These are phyloP conservation scores for Nebria brevicollis DNA, from an alignment of 2,888 invertebrate species.

Conservation along the genomic window DNA sequence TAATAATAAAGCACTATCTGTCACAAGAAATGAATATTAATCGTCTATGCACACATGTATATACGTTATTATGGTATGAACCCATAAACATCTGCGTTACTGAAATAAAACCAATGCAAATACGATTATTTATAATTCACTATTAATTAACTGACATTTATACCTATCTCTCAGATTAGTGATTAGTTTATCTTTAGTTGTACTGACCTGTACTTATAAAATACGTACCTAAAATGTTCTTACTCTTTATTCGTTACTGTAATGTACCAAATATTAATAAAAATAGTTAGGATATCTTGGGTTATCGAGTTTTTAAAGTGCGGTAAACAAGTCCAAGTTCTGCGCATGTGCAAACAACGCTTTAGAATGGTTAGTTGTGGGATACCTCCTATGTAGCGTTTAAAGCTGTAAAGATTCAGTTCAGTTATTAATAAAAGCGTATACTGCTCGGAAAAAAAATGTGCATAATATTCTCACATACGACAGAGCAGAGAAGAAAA, in stretches of 20 bases:
- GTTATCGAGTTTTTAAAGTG: no score
- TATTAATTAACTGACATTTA: conserved; percentile 26
- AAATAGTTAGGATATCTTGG: no score
- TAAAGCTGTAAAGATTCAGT: background rate
- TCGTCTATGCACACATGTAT: conserved; percentile 12
- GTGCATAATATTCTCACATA: background rate
- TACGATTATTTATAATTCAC: conserved; percentile 35
- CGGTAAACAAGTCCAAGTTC: no score
- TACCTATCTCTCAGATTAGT: no score
- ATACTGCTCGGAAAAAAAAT: background rate
- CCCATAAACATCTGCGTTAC: conserved; percentile 26
- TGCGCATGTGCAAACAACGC: no score
- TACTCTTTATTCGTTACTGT: no score
- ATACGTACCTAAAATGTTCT: no score
- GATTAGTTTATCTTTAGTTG: no score
- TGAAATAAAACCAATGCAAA: conserved; percentile 10
- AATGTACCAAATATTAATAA: no score
- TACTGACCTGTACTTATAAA: no score
- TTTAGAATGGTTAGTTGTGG: no score
- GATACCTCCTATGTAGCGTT: no score
- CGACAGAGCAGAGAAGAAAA: conserved; percentile 5
- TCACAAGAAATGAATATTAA: conserved; percentile 36
- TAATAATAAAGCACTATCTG: conserved; percentile 35
- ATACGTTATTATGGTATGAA: background rate
- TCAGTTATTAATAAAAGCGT: background rate